Evolutionary conservation across 2,797 vertebrate species (phyloP).

Genomic region (Ambastaia sidthimunki): DNA sequence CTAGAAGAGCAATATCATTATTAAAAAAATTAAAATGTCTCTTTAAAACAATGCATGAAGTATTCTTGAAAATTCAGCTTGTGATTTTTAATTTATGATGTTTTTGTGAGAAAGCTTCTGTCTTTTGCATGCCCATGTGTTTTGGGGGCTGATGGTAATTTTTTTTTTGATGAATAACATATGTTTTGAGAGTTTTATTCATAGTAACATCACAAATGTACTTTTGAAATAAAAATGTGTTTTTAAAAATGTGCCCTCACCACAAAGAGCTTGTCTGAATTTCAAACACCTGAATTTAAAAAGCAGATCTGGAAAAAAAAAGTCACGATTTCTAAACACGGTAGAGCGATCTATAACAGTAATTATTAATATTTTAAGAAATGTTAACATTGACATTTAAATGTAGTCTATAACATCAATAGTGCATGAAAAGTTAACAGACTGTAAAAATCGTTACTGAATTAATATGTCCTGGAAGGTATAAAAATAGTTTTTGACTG

Average conservation of each 20-base stretch:
- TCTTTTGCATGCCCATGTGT: not conserved
- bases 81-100: not conserved
- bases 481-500: slow-evolving; percentile 7
- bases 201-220: not conserved
- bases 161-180: slow-evolving; percentile 8
- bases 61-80: not conserved
- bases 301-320: not conserved
- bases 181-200: not conserved
- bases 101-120: slow-evolving; percentile 2
- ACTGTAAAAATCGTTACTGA: not conserved
- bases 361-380: not conserved
- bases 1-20: not conserved
- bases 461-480: not conserved
- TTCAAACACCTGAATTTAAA: not conserved
- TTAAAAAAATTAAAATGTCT: not conserved
- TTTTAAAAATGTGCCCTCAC: not conserved
- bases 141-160: not conserved
- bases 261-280: not conserved
- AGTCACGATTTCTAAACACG: not conserved
- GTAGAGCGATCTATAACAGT: not conserved
- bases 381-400: not conserved
- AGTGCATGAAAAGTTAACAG: not conserved
- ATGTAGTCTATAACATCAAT: not conserved
- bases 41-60: not conserved
- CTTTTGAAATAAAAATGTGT: not conserved